Evolutionary conservation across 2,888 invertebrate species (phyloP).

Genomic region (Eucera pruinosa): DNA sequence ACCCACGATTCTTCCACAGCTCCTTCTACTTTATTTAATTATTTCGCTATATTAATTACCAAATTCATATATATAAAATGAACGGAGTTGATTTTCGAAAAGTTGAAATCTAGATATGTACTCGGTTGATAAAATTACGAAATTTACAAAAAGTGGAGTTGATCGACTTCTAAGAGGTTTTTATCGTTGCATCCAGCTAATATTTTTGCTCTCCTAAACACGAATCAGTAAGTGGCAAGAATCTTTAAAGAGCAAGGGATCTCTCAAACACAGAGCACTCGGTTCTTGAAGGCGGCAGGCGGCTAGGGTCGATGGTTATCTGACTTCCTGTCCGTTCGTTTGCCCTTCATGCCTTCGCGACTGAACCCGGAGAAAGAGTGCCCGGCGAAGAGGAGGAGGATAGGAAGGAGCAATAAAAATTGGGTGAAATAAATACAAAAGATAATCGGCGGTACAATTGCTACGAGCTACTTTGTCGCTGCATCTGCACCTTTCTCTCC

Average conservation of each 20-base stretch:
- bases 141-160: too few relatives aligned
- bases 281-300: slow-evolving; percentile 65
- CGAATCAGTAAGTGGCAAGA: slow-evolving; percentile 44
- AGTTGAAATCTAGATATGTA: too few relatives aligned
- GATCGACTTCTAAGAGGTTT: background rate
- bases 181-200: slow-evolving; percentile 35
- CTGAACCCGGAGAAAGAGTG: slow-evolving; percentile 45
- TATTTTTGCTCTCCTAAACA: slow-evolving; percentile 38
- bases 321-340: slow-evolving; percentile 74
- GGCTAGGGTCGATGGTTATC: slow-evolving; percentile 77
- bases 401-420: slow-evolving; percentile 62
- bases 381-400: slow-evolving; percentile 9
- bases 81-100: too few relatives aligned
- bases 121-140: too few relatives aligned
- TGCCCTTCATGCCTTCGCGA: slow-evolving; percentile 61
- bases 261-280: slow-evolving; percentile 57
- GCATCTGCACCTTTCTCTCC: slow-evolving; percentile 36
- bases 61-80: too few relatives aligned
- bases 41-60: too few relatives aligned
- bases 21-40: background rate
- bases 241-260: slow-evolving; percentile 56
- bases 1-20: background rate
- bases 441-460: slow-evolving; percentile 70
- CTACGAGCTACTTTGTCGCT: slow-evolving; percentile 29
- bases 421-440: slow-evolving; percentile 69